phyloP scores from a whole-genome alignment of 2,113 vertebrate genomes.

The Oceanites oceanicus region DNA sequence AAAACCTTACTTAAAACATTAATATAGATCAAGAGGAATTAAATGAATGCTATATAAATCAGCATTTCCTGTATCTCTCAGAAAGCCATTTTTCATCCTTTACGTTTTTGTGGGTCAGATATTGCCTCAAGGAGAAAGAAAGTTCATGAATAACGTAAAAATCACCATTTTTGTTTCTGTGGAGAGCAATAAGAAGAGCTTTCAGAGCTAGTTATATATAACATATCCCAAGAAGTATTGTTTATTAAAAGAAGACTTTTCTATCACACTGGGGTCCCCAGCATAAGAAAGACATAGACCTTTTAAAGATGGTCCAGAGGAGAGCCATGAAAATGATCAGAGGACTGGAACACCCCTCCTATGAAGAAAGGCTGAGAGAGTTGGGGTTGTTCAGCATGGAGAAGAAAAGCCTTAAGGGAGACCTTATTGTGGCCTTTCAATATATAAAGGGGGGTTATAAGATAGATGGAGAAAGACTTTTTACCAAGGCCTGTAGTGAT shows the following conservation, averaged over 20 bases:
- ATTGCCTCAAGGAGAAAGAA: not conserved
- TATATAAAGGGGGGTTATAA: not conserved
- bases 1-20: not conserved
- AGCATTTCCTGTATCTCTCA: not conserved
- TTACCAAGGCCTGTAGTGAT: not conserved
- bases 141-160: slow-evolving; percentile 1
- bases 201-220: not conserved
- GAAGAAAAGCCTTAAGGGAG: not conserved
- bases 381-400: not conserved
- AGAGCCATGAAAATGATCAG: not conserved
- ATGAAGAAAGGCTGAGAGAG: not conserved
- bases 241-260: not conserved
- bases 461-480: not conserved
- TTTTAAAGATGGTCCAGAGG: not conserved
- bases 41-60: not conserved
- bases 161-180: not conserved
- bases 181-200: not conserved
- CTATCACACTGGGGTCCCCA: not conserved
- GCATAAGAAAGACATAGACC: not conserved
- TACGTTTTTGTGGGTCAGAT: not conserved
- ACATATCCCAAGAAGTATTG: not conserved
- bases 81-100: not conserved
- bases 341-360: not conserved
- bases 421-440: not conserved
- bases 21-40: not conserved